phyloP scores from a whole-genome alignment of 1,140 invertebrate genomes.

The Solenopsis fugax region DNA sequence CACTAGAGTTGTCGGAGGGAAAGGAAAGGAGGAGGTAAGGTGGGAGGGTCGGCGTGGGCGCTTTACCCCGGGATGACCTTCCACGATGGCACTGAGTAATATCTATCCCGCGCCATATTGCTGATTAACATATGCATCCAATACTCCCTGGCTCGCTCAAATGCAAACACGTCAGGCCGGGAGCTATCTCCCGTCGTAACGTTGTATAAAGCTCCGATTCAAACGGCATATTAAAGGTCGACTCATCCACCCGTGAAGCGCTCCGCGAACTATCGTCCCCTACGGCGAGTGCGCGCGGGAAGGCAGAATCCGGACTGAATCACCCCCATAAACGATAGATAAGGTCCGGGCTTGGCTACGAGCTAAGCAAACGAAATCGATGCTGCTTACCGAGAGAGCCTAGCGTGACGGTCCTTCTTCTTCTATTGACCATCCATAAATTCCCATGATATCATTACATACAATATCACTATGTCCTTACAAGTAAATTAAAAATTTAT shows the following conservation, averaged over 20 bases:
- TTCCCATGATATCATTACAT: constrained; percentile 15
- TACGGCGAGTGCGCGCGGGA: constrained; percentile 63
- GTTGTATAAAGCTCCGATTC: constrained; percentile 83
- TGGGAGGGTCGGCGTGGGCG: constrained; percentile 68
- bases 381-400: constrained; percentile 27
- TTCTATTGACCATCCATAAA: background rate
- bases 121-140: constrained; percentile 86
- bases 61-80: constrained; percentile 72
- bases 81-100: constrained; percentile 79
- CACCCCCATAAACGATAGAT: constrained; percentile 75
- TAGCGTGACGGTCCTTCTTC: background rate
- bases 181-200: constrained; percentile 82
- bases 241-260: constrained; percentile 80
- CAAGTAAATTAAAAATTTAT: background rate
- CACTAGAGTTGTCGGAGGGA: constrained; percentile 44
- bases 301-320: constrained; percentile 72
- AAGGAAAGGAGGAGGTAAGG: background rate
- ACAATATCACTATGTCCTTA: background rate
- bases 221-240: constrained; percentile 85
- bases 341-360: constrained; percentile 55
- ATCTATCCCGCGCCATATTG: constrained; percentile 83
- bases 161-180: constrained; percentile 83
- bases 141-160: constrained; percentile 81
- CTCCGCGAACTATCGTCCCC: constrained; percentile 80
- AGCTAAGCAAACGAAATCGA: constrained; percentile 59